These are phyloP conservation scores for Delia radicum DNA, from an alignment of 1,140 invertebrate species.

Conservation along the genomic window DNA sequence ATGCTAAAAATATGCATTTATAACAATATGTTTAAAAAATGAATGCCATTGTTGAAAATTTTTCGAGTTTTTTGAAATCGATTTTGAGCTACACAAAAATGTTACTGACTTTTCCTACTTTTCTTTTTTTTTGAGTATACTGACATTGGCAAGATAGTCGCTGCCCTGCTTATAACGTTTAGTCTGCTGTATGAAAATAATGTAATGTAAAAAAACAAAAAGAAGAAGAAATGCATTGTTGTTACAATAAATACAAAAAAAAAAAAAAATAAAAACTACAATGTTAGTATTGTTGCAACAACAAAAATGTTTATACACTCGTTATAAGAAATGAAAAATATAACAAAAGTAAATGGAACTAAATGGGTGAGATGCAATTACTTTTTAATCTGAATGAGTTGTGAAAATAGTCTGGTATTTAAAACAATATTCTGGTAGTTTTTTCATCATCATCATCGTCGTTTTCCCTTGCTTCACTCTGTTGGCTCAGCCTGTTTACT, in stretches of 20 bases:
- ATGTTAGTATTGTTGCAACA: conserved; percentile 1
- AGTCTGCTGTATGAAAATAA: no score
- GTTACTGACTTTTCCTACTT: neutral
- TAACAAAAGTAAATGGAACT: conserved; percentile 6
- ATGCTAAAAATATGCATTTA: no score
- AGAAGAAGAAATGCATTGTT: no score
- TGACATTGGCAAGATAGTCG: no score
- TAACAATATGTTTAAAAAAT: no score
- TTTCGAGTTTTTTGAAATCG: no score
- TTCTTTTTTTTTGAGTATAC: neutral
- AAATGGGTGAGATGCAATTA: conserved; percentile 21
- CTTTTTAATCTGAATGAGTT: conserved; percentile 23
- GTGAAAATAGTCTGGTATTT: conserved; percentile 20
- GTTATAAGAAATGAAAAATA: neutral
- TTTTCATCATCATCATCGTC: no score
- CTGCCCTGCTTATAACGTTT: no score
- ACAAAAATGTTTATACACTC: neutral
- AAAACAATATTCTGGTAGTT: conserved; percentile 19
- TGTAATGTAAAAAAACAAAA: no score
- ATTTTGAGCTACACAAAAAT: no score
- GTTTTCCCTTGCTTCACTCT: no score
- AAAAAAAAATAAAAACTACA: neutral
- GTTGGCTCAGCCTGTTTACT: neutral
- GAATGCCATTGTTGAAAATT: no score
- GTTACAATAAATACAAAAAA: neutral